These are phyloP conservation scores for Otocyon megalotis DNA, from an alignment of 2,113 vertebrate species.

Conservation along the genomic window DNA sequence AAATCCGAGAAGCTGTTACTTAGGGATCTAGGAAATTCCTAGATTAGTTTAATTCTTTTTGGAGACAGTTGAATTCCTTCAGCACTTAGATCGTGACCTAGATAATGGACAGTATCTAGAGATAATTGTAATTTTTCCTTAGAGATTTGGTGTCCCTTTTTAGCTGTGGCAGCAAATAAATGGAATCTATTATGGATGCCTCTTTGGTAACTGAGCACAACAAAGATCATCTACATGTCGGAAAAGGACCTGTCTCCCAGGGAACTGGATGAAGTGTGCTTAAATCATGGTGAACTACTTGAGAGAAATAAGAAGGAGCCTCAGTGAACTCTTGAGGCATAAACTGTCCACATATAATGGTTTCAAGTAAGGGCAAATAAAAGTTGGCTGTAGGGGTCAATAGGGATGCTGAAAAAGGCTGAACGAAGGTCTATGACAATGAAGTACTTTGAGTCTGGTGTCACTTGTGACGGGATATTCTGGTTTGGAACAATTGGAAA, in stretches of 20 bases:
- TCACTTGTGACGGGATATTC: background rate
- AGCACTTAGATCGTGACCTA: background rate
- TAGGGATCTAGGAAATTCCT: background rate
- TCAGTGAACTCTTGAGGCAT: background rate
- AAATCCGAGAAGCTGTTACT: background rate
- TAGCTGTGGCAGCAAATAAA: background rate
- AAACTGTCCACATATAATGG: background rate
- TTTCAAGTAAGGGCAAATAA: background rate
- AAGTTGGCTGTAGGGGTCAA: background rate
- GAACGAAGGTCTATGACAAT: background rate
- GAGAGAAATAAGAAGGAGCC: background rate
- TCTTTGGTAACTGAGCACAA: background rate
- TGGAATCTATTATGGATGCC: background rate
- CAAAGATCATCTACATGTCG: background rate
- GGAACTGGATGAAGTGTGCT: background rate
- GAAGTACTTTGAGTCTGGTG: background rate
- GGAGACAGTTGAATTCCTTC: background rate
- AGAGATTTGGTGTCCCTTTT: background rate
- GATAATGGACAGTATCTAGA: background rate
- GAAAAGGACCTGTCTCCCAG: background rate
- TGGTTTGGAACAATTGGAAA: background rate
- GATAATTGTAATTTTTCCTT: background rate
- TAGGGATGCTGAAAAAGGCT: background rate
- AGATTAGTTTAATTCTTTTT: background rate
- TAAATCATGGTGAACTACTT: background rate